These are phyloP conservation scores for Scotopteryx bipunctaria DNA, from an alignment of 2,888 invertebrate species.

Conservation along the genomic window DNA sequence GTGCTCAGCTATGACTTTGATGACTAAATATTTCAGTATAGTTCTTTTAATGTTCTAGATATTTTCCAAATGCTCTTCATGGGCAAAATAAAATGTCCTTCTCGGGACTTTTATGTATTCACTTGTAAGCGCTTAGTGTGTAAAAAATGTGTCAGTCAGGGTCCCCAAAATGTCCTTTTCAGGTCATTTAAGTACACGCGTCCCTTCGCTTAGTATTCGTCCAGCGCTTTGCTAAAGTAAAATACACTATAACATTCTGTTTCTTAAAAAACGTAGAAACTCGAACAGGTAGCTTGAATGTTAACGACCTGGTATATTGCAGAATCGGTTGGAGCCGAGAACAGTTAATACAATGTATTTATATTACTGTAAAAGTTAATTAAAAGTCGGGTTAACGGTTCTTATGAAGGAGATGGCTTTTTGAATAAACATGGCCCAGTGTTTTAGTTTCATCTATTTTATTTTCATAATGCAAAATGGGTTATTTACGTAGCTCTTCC, in stretches of 20 bases:
- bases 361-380: slow-evolving; percentile 48
- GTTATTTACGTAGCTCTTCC: slow-evolving; percentile 70
- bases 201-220: slow-evolving; percentile 27
- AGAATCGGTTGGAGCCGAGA: slow-evolving; percentile 11
- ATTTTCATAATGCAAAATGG: slow-evolving; percentile 71
- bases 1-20: slow-evolving; percentile 13
- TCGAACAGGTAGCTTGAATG: slow-evolving; percentile 30
- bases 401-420: slow-evolving; percentile 48
- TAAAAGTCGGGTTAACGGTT: slow-evolving; percentile 47
- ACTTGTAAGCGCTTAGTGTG: slow-evolving; percentile 8
- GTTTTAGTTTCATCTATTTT: slow-evolving; percentile 62
- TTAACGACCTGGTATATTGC: slow-evolving; percentile 22
- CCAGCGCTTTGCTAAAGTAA: slow-evolving; percentile 21
- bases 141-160: slow-evolving; percentile 22
- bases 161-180: slow-evolving; percentile 20
- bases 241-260: slow-evolving; percentile 29
- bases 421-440: slow-evolving; percentile 50
- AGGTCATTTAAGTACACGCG: slow-evolving; percentile 21
- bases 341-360: slow-evolving; percentile 26
- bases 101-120: slow-evolving; percentile 8
- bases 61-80: too few relatives aligned
- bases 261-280: slow-evolving; percentile 24
- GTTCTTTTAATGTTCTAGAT: too few relatives aligned
- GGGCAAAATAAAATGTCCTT: neutral
- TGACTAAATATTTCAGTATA: neutral